phyloP scores from a whole-genome alignment of 2,888 invertebrate species.

The Timema cristinae region DNA sequence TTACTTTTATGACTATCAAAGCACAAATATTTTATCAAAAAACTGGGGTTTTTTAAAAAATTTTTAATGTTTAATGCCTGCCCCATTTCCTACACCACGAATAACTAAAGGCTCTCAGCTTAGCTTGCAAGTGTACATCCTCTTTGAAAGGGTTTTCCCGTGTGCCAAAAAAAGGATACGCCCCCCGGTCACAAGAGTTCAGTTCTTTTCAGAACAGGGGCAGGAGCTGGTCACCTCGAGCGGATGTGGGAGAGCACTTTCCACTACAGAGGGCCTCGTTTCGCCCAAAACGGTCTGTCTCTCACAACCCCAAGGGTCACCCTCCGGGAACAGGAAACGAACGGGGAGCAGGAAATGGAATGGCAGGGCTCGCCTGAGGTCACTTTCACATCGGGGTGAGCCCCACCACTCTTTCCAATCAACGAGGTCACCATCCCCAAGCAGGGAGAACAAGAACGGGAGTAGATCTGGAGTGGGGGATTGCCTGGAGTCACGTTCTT shows the following conservation, averaged over 20 bases:
- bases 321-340: no score
- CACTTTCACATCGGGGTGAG: no score
- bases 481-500: no score
- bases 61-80: background rate
- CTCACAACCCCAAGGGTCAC: constrained; percentile 51
- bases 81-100: background rate
- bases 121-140: background rate
- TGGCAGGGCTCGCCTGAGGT: no score
- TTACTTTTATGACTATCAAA: no score
- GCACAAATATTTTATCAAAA: no score
- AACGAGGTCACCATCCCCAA: no score
- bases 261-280: constrained; percentile 62
- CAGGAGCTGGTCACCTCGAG: constrained; percentile 60
- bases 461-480: no score
- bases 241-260: constrained; percentile 74
- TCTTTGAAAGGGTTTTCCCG: constrained; percentile 7
- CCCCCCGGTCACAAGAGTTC: constrained; percentile 55
- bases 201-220: constrained; percentile 44
- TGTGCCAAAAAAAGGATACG: constrained; percentile 47
- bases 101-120: background rate
- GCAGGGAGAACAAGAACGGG: no score
- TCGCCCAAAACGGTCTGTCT: constrained; percentile 71
- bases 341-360: no score
- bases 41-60: background rate
- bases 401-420: no score